Evolutionary conservation across 2,888 invertebrate genomes (phyloP).

Genomic region (Asteroscopus sphinx): DNA sequence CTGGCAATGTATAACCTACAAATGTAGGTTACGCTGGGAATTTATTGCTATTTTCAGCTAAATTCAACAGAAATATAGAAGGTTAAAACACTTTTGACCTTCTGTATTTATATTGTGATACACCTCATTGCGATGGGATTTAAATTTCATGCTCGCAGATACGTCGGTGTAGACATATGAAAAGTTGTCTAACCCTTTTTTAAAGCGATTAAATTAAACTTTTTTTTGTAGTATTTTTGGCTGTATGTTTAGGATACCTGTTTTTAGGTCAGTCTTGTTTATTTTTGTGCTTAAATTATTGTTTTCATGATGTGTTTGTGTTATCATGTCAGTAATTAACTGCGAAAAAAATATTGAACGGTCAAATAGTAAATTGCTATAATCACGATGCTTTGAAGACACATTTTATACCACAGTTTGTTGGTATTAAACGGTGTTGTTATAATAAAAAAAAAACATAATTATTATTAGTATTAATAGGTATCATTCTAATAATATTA

Average conservation of each 20-base stretch:
- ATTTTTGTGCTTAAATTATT: not conserved
- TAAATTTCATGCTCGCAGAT: conserved; percentile 24
- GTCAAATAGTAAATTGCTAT: too few relatives aligned
- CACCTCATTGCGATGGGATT: conserved; percentile 10
- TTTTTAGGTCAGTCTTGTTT: conserved; percentile 15
- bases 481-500: too few relatives aligned
- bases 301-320: not conserved
- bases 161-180: conserved; percentile 37
- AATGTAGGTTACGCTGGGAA: too few relatives aligned
- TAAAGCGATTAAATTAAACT: conserved; percentile 21
- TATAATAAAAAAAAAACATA: too few relatives aligned
- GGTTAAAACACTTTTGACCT: not conserved
- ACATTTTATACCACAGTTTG: too few relatives aligned
- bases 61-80: not conserved
- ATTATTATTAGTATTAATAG: too few relatives aligned
- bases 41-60: too few relatives aligned
- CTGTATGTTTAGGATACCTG: conserved; percentile 11
- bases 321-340: too few relatives aligned
- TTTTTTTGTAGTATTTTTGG: conserved; percentile 23
- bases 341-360: too few relatives aligned
- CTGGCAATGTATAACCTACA: too few relatives aligned
- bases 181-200: conserved; percentile 23
- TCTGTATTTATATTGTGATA: not conserved
- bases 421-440: too few relatives aligned
- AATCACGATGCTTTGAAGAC: too few relatives aligned